These are phyloP conservation scores for Cheilosia scutellata DNA, from an alignment of 2,888 invertebrate genomes.

Conservation along the genomic window DNA sequence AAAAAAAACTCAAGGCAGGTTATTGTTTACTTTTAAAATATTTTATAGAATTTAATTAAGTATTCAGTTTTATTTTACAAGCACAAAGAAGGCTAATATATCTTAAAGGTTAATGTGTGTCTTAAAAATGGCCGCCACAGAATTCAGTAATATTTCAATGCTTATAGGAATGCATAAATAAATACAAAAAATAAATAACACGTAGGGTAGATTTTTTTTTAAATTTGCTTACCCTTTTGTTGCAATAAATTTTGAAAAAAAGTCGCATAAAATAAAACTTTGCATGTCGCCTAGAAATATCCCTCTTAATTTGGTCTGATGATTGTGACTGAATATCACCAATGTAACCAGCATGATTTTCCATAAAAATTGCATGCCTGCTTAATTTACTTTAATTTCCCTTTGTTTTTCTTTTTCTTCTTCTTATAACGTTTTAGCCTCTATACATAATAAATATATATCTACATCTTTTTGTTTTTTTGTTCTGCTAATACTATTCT, in stretches of 20 bases:
- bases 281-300: constrained; percentile 1
- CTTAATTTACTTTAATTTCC: neutral
- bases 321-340: neutral
- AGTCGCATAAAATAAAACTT: neutral
- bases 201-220: neutral
- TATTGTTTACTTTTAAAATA: too few species aligned
- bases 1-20: too few species aligned
- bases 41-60: too few species aligned
- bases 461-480: constrained; percentile 6
- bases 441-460: neutral
- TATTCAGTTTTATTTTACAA: too few species aligned
- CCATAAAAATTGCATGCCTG: neutral
- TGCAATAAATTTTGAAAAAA: neutral
- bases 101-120: too few species aligned
- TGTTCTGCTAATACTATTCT: neutral
- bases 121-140: too few species aligned
- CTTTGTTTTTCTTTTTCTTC: neutral
- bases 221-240: neutral
- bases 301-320: neutral
- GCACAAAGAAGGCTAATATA: too few species aligned
- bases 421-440: neutral
- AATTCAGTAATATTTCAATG: too few species aligned
- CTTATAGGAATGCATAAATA: too few species aligned
- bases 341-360: neutral
- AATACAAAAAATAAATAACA: too few species aligned